Evolutionary conservation across 1,140 invertebrate species (phyloP).

Genomic region (Ceratitis capitata): DNA sequence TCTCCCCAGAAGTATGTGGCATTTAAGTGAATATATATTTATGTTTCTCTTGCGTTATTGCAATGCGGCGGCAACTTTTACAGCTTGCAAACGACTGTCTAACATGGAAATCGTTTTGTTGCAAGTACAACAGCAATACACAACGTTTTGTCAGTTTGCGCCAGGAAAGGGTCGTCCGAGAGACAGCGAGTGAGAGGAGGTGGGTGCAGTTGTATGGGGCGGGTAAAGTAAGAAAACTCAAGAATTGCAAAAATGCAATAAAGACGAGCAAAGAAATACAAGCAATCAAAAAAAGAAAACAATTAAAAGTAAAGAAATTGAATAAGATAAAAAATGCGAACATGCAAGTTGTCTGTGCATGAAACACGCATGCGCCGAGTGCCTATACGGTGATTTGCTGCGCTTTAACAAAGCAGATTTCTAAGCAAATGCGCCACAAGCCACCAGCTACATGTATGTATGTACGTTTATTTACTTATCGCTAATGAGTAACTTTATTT

Average conservation of each 20-base stretch:
- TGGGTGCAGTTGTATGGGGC: background rate
- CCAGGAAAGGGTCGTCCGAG: background rate
- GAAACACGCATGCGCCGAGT: background rate
- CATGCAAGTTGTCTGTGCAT: background rate
- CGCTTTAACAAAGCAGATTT: background rate
- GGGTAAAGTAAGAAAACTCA: background rate
- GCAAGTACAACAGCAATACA: background rate
- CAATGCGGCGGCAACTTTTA: background rate
- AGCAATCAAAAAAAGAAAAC: background rate
- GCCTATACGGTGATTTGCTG: background rate
- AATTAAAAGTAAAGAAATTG: background rate
- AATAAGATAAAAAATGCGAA: background rate
- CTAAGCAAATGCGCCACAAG: background rate
- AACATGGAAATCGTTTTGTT: conserved; percentile 28
- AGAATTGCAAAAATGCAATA: background rate
- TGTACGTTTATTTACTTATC: background rate
- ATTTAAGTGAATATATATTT: background rate
- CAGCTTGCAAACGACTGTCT: background rate
- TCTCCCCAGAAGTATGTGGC: too few relatives aligned
- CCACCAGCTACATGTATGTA: too few relatives aligned
- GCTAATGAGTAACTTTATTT: background rate
- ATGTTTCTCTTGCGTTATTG: background rate
- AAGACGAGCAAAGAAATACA: background rate
- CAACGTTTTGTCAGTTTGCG: background rate
- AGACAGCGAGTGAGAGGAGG: background rate